A percentile compares a stretch with the other conserved stretches of the same genome.
Conservation (phyloP, 2,113 vertebrate genomes). For the Grus americana region DNA sequence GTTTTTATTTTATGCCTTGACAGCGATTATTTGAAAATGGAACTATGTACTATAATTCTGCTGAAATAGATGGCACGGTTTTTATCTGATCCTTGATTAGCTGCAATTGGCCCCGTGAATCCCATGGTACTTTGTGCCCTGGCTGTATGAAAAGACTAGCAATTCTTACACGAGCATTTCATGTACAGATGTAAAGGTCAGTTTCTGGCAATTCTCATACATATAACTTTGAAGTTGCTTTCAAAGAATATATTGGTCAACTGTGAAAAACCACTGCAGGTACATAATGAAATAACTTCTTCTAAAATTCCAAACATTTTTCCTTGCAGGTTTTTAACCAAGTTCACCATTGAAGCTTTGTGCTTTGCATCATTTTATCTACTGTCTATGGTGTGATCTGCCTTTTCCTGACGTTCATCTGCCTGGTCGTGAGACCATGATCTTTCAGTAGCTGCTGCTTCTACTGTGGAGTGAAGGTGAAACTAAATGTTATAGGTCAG, state of each 20-base stretch:
- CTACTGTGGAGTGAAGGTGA: background rate
- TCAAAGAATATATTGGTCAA: background rate
- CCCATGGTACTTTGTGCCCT: background rate
- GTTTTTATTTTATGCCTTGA: constrained; percentile 43
- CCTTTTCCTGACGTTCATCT: background rate
- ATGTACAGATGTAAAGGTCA: background rate
- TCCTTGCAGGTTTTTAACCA: background rate
- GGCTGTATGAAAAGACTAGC: background rate
- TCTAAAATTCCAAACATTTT: background rate
- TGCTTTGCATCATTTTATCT: background rate
- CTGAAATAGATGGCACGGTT: background rate
- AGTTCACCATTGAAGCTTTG: background rate
- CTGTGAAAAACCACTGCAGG: background rate
- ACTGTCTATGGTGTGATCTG: background rate
- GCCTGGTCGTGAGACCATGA: accelerated
- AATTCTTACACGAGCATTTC: background rate
- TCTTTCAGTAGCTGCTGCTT: background rate
- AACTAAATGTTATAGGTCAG: background rate
- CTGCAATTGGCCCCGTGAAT: constrained; percentile 7
- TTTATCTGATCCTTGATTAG: constrained; percentile 29
- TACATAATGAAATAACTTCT: background rate
- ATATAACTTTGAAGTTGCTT: background rate
- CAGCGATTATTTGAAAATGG: constrained; percentile 19
- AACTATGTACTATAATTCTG: background rate
- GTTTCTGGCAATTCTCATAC: background rate